A percentile compares a stretch with the other conserved stretches of the same genome.
phyloP scores from a whole-genome alignment of 2,113 vertebrate species.

The Hydropotes inermis region DNA sequence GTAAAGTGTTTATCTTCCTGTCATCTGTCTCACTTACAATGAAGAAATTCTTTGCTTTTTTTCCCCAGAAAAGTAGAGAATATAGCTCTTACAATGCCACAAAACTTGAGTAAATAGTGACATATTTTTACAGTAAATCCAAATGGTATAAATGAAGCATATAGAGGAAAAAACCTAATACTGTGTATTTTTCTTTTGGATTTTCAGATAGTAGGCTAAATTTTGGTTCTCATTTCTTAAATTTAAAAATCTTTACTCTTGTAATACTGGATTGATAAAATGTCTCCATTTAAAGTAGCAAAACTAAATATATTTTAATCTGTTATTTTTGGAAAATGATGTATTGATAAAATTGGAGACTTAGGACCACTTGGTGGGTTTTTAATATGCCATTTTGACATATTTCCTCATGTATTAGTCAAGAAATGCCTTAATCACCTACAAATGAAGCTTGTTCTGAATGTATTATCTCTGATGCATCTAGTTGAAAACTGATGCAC shows the following conservation, averaged over 20 bases:
- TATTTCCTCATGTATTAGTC: not conserved
- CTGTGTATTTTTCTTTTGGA: not conserved
- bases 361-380: not conserved
- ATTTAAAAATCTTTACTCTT: not conserved
- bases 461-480: not conserved
- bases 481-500: conserved; percentile 19
- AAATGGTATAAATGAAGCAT: not conserved
- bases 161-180: not conserved
- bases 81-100: not conserved
- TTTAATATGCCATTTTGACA: not conserved
- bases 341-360: not conserved
- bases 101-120: not conserved
- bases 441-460: not conserved
- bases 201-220: not conserved
- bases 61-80: not conserved
- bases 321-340: not conserved
- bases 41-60: conserved; percentile 1
- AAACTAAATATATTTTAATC: not conserved
- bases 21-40: not conserved
- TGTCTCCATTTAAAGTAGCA: not conserved
- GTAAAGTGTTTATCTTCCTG: not conserved
- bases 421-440: not conserved
- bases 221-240: conserved; percentile 10
- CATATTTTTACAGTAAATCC: not conserved
- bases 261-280: not conserved